Base-by-base conservation (phyloP, 1,140 invertebrate species). In the Calephelis nemesis region DNA sequence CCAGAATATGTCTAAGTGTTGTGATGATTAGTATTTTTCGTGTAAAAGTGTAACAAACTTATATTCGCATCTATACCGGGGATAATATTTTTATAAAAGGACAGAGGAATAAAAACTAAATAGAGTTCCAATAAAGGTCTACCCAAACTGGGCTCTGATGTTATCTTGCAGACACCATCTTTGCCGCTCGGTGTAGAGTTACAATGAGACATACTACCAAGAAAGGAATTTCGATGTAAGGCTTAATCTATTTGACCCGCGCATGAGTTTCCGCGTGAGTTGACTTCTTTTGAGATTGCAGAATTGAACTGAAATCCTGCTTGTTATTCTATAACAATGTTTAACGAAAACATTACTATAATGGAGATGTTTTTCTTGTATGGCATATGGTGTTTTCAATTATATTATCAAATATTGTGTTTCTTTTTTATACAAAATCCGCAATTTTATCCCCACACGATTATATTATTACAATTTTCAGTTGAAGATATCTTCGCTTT, bases 141-240 rank as follows among this genome's bases (percentile, higher is more conserved):
- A 47, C 42, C 62, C 79, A 82, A 19, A 63, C 10, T n/a, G 42
- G 45, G 15, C 45, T 78, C 74, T 75, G 47, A 48, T 42, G 63
- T 88, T 90, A 90, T 90, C 87, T 81, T 50, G 71, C 72, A 81
- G 79, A 85, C 76, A 83, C 82, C 72, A 90, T 90, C 87, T 82
- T 62, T 71, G 70, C 66, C 65, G 62, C 72, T 68, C 62, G 76
- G 85, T 86, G 78, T 90, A 74, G 66, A 77, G 82, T 90, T 90
- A 88, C 88, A 87, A 88, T 84, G 72, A 77, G 76, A 82, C 75
- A 63, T 75, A 73, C 75, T 75, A 73, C 71, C 65, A 70, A 79
- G 74, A 75, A 78, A 73, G 64, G 68, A 74, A 77, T 80, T 85
- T 84, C 75, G 74, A 82, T 78, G 74, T 77, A 76, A 78, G 70